Percentiles rank a stretch among this genome's conserved stretches.
Evolutionary conservation across 2,888 invertebrate species (phyloP).

Genomic region (Pteria penguin): DNA sequence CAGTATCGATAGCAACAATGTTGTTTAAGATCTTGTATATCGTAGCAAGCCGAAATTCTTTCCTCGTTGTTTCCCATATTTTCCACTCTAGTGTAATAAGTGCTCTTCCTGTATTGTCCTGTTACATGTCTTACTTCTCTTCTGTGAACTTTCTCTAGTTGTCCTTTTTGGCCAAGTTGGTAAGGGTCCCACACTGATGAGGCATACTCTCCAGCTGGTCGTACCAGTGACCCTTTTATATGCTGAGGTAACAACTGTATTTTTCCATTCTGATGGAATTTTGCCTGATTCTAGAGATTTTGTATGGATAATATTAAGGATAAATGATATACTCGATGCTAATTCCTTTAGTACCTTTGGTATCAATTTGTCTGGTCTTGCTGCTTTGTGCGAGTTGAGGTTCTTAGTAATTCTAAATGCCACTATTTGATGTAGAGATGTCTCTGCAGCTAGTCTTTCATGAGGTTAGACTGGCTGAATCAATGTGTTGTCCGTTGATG

Average conservation of each 20-base stretch:
- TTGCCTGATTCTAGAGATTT: not conserved
- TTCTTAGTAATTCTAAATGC: not conserved
- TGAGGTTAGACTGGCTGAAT: conserved; percentile 1
- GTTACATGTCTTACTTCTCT: not conserved
- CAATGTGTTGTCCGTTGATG: not conserved
- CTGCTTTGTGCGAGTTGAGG: not conserved
- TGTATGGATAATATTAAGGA: not conserved
- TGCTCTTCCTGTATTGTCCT: not conserved
- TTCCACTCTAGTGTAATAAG: not conserved
- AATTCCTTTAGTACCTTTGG: conserved; percentile 3
- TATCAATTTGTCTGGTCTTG: not conserved
- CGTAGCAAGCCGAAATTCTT: not conserved
- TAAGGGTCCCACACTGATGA: not conserved
- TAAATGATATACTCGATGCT: not conserved
- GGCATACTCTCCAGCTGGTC: not conserved
- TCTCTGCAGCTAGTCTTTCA: conserved; percentile 9
- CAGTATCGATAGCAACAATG: not conserved
- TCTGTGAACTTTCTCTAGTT: not conserved
- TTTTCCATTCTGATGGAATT: not conserved
- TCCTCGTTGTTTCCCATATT: not conserved
- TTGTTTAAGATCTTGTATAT: not conserved
- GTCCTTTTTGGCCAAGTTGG: not conserved
- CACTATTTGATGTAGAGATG: not conserved
- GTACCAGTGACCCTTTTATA: not conserved
- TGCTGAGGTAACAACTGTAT: not conserved